Percentiles rank a stretch among this genome's conserved stretches.
Conservation (phyloP, 2,113 vertebrate species). For the Jaculus jaculus region DNA sequence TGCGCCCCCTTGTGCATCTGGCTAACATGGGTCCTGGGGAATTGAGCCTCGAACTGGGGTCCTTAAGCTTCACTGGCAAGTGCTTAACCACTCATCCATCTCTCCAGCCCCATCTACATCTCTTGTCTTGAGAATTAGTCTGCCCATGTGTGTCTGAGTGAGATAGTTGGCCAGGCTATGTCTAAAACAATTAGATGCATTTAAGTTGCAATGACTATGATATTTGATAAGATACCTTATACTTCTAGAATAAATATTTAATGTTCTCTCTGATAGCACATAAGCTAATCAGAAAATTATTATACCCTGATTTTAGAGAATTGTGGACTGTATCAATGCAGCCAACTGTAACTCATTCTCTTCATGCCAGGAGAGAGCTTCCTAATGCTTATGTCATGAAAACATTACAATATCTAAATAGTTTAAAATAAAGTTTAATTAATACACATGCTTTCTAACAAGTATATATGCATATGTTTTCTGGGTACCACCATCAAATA, state of each 20-base stretch:
- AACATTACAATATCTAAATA: slow-evolving; percentile 24
- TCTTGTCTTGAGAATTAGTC: neutral
- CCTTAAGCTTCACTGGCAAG: too few relatives aligned
- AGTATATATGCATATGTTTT: neutral
- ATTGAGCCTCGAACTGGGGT: too few relatives aligned
- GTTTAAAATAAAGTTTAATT: slow-evolving; percentile 18
- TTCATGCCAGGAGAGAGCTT: neutral
- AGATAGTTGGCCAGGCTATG: neutral
- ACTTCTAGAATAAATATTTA: neutral
- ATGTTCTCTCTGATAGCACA: slow-evolving; percentile 2
- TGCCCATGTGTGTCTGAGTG: neutral
- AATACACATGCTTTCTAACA: slow-evolving; percentile 8
- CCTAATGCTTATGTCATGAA: neutral
- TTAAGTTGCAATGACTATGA: neutral
- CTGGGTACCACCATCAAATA: neutral
- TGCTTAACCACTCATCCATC: too few relatives aligned
- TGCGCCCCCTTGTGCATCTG: too few relatives aligned
- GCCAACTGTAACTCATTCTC: neutral
- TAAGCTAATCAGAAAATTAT: neutral
- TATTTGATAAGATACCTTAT: slow-evolving; percentile 1
- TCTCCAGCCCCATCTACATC: too few relatives aligned
- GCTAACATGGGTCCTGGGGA: too few relatives aligned
- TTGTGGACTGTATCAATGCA: neutral
- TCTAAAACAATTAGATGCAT: neutral
- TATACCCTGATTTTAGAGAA: neutral